phyloP scores from a whole-genome alignment of 2,113 vertebrate species.

The Sylvietta virens region DNA sequence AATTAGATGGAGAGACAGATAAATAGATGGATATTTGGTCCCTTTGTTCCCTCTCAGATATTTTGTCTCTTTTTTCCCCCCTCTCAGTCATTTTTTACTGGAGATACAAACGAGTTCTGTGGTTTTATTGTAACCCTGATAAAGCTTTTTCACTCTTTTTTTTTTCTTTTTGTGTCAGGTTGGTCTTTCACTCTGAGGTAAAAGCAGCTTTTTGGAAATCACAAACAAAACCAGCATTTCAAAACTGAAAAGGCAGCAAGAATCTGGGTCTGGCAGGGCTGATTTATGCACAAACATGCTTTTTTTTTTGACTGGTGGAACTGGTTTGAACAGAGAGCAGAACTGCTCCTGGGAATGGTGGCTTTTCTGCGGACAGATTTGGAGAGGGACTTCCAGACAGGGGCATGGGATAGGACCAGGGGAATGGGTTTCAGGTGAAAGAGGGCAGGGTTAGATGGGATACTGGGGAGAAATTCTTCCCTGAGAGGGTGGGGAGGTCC shows the following conservation, averaged over 20 bases:
- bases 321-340: not conserved
- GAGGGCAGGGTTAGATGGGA: not conserved
- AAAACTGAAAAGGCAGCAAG: not conserved
- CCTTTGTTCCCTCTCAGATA: not conserved
- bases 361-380: not conserved
- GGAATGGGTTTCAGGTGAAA: not conserved
- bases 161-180: not conserved
- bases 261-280: not conserved
- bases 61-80: not conserved
- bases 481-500: not conserved
- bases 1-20: not conserved
- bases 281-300: not conserved
- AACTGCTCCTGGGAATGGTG: not conserved
- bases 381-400: not conserved
- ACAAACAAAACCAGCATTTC: not conserved
- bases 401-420: not conserved
- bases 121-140: not conserved
- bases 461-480: not conserved
- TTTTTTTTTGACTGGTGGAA: not conserved
- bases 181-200: not conserved
- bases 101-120: not conserved
- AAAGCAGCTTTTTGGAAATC: constrained; percentile 14
- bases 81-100: not conserved
- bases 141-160: not conserved
- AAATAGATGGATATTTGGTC: not conserved